A percentile compares a stretch with the other conserved stretches of the same genome.
These are phyloP conservation scores for Trochalopteron elliotii DNA, from an alignment of 2,113 vertebrate genomes.

Conservation along the genomic window DNA sequence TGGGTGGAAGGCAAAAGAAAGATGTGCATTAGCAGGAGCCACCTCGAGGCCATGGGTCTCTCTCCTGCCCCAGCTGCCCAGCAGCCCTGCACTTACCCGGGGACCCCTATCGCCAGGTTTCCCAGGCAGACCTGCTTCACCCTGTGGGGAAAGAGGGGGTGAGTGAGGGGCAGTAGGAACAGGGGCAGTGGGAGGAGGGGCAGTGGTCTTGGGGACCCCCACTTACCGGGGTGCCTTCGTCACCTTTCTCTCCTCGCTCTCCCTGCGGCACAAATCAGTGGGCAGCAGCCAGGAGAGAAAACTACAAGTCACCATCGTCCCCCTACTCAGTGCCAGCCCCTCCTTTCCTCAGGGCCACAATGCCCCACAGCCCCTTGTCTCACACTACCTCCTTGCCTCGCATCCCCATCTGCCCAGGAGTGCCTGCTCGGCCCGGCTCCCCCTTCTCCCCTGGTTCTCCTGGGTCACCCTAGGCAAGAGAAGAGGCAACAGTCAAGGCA, in stretches of 20 bases:
- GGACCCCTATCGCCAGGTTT: slow-evolving; percentile 89
- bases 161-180: neutral
- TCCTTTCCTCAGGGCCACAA: neutral
- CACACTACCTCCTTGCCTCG: slow-evolving; percentile 86
- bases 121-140: slow-evolving; percentile 86
- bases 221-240: slow-evolving; percentile 87
- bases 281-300: neutral
- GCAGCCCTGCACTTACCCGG: slow-evolving; percentile 74
- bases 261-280: slow-evolving; percentile 72
- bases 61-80: fast-evolving
- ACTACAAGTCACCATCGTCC: neutral
- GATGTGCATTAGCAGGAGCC: neutral
- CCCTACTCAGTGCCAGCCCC: neutral
- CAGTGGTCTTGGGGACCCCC: neutral
- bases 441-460: slow-evolving; percentile 87
- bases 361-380: neutral
- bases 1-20: slow-evolving; percentile 33
- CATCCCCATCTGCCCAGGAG: slow-evolving; percentile 77
- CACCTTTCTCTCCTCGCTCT: slow-evolving; percentile 88
- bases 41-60: fast-evolving
- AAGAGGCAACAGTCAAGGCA: neutral
- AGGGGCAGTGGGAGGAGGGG: fast-evolving
- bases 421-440: slow-evolving; percentile 78
- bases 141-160: slow-evolving; percentile 68
- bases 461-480: slow-evolving; percentile 74